Evolutionary conservation across 2,113 vertebrate genomes (phyloP), one percentile per base, ranked within the genome.

Genomic region (Oriolus oriolus): DNA sequence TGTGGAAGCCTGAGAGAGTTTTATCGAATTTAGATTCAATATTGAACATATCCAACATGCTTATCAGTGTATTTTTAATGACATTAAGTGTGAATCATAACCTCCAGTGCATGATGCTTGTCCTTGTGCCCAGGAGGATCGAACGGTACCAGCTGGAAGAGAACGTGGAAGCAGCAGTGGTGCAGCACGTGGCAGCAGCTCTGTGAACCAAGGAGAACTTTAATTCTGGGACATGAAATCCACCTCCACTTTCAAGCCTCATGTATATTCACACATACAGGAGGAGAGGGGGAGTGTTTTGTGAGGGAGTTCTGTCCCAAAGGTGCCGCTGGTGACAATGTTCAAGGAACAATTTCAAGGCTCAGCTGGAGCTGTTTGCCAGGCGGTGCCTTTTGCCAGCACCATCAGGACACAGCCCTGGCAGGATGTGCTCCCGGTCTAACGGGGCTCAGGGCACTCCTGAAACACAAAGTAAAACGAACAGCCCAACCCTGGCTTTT

Each of bases 21-120:
- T 93, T 83, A 68, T 24, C 57, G 87, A 93, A 92, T 94, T 94
- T 82, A 85, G 77, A 92, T 90, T 93, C 88, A 87, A 80, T 95
- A 92, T 76, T 96, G 89, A 87, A 94, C 82, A 76, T 87, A 78
- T 56, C 53, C 94, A 79, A 93, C 86, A 90, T 66, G 80, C 77
- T 89, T 84, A 91, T 90, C 85, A n/a, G 80, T 96, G 93, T 96
- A 91, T 93, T 85, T 83, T 87, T 95, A 96, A 96, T 91, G 47
- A 95, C 81, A 79, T 35, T 45, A 64, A 89, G 79, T 61, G 61
- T 39, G 92, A 95, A 56, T 90, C 3, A 1, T 79, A 95, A 84
- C 87, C 82, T 87, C 57, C 37, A 61, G 91, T 76, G 86, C 82
- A 41, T 50, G 79, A 75, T 79, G 78, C 90, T 88, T 95, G 89